A percentile compares a stretch with the other conserved stretches of the same genome.
These are phyloP conservation scores for Paradoxurus hermaphroditus DNA, from an alignment of 2,113 vertebrate genomes.

Conservation along the genomic window DNA sequence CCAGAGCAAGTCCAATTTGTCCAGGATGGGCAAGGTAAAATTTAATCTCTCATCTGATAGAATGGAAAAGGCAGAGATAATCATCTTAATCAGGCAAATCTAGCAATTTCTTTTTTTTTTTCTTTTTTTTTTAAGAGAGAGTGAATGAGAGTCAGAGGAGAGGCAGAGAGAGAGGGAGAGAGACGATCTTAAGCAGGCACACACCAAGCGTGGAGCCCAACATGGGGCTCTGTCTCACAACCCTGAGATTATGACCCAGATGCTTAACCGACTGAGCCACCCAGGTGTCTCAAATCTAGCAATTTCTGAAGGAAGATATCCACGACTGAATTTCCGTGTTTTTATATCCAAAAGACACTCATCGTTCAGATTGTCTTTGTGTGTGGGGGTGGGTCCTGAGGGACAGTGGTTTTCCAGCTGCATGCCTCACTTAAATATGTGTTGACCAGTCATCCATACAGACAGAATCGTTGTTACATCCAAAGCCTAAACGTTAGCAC, in stretches of 20 bases:
- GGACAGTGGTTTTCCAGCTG: neutral
- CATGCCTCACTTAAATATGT: neutral
- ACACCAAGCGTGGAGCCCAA: no score
- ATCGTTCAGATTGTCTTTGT: neutral
- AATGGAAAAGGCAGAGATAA: neutral
- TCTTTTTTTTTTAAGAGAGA: no score
- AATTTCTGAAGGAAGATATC: neutral
- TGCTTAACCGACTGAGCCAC: no score
- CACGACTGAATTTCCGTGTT: neutral
- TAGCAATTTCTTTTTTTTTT: neutral
- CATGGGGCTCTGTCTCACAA: no score
- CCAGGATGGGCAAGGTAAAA: neutral
- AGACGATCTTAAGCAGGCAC: no score
- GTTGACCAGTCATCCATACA: neutral
- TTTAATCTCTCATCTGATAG: neutral
- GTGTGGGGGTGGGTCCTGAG: accelerated
- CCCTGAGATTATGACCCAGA: no score
- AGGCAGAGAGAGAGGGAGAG: no score
- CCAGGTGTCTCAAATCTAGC: neutral
- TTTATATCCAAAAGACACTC: neutral
- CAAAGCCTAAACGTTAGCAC: neutral
- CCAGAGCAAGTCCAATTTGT: neutral
- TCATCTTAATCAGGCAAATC: neutral
- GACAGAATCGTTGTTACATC: neutral
- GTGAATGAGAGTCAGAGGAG: no score